Evolutionary conservation across 2,797 vertebrate species (phyloP).

Genomic region (Mastacembelus armatus): DNA sequence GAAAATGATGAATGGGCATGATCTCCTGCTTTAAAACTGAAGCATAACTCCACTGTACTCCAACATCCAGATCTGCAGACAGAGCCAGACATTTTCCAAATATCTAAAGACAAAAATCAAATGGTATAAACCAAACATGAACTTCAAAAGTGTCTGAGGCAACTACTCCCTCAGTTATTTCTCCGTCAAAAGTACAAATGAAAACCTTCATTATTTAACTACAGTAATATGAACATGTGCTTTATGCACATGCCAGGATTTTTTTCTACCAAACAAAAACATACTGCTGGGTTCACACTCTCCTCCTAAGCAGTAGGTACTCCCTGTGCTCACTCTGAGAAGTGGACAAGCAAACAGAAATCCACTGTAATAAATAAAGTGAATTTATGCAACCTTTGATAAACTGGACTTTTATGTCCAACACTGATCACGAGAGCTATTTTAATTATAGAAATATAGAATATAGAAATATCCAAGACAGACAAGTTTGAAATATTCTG

Average conservation of each 20-base stretch:
- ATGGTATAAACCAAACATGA: background rate
- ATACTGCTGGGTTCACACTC: background rate
- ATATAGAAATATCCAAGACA: background rate
- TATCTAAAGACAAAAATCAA: background rate
- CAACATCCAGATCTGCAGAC: background rate
- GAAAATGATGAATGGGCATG: background rate
- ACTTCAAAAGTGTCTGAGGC: background rate
- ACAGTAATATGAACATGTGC: background rate
- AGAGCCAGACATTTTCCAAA: background rate
- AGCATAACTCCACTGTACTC: background rate
- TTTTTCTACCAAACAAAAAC: background rate
- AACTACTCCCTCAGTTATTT: background rate
- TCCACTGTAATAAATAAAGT: background rate
- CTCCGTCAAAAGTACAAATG: background rate
- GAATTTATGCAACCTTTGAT: no score
- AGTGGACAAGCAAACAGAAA: background rate
- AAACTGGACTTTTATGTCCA: background rate
- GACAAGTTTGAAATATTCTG: background rate
- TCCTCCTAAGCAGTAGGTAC: background rate
- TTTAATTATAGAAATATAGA: no score
- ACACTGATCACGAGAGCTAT: background rate
- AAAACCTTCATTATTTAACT: background rate
- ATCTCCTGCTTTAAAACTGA: background rate
- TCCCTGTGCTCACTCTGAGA: background rate
- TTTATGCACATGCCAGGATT: background rate